Conservation (phyloP, 2,888 invertebrate genomes). For the Mimas tiliae region DNA sequence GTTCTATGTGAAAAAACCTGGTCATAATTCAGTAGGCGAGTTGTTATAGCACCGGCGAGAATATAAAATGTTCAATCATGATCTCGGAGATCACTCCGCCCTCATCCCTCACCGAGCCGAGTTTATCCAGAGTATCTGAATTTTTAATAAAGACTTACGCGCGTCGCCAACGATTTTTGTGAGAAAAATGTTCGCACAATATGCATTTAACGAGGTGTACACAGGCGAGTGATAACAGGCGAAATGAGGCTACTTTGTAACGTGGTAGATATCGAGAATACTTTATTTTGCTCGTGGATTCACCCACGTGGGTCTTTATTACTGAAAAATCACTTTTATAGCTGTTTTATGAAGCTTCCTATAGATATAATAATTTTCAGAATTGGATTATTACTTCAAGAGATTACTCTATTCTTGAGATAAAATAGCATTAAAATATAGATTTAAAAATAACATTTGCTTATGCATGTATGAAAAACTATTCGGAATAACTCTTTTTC, state of each 20-base stretch:
- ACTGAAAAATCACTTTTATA: no score
- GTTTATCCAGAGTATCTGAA: constrained; percentile 56
- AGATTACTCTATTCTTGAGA: no score
- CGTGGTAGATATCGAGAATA: constrained; percentile 24
- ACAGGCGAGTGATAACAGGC: constrained; percentile 39
- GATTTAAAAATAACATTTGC: no score
- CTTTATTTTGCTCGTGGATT: neutral
- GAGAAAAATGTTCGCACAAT: constrained; percentile 51
- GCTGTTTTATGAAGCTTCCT: no score
- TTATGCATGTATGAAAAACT: no score
- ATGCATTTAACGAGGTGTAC: constrained; percentile 48
- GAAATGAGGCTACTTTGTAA: constrained; percentile 48
- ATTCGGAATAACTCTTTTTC: no score
- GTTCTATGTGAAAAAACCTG: constrained; percentile 6
- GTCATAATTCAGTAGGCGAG: constrained; percentile 50
- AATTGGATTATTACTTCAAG: no score
- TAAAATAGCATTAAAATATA: no score
- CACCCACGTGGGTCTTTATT: neutral
- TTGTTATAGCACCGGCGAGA: constrained; percentile 54
- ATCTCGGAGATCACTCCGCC: constrained; percentile 59
- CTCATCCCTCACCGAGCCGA: constrained; percentile 43
- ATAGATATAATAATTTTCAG: no score
- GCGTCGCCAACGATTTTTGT: constrained; percentile 46
- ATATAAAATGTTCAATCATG: constrained; percentile 71
- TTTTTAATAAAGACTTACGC: constrained; percentile 59